Conservation (phyloP, 2,113 vertebrate genomes). For the Hemichromis elongatus region DNA sequence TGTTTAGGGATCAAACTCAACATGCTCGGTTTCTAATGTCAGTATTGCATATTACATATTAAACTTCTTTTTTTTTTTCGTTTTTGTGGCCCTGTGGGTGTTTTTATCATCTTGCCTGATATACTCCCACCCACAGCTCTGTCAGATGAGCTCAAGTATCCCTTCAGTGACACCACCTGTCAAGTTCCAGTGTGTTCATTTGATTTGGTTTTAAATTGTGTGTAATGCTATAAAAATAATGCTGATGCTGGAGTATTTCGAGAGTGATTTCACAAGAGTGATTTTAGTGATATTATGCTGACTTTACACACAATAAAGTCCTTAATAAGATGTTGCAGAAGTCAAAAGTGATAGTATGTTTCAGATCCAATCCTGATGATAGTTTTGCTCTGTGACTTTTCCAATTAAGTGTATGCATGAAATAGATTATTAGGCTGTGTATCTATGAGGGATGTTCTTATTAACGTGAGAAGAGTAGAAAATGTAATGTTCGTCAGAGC, state of each 20-base stretch:
- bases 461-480: constrained; percentile 6
- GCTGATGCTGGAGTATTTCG: background rate
- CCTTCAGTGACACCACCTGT: background rate
- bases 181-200: background rate
- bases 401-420: background rate
- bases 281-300: background rate
- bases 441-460: background rate
- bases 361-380: background rate
- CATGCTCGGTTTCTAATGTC: background rate
- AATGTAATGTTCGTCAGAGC: background rate
- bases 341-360: background rate
- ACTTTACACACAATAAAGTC: background rate
- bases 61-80: background rate
- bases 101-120: background rate
- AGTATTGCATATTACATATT: background rate
- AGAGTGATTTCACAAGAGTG: background rate
- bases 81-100: background rate
- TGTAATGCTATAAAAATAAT: background rate
- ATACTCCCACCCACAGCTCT: background rate
- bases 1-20: background rate
- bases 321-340: background rate
- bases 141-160: background rate
- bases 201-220: background rate
- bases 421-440: background rate
- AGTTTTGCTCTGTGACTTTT: constrained; percentile 4